Evolutionary conservation across 2,888 invertebrate species (phyloP).

Genomic region (Nasonia oneida): DNA sequence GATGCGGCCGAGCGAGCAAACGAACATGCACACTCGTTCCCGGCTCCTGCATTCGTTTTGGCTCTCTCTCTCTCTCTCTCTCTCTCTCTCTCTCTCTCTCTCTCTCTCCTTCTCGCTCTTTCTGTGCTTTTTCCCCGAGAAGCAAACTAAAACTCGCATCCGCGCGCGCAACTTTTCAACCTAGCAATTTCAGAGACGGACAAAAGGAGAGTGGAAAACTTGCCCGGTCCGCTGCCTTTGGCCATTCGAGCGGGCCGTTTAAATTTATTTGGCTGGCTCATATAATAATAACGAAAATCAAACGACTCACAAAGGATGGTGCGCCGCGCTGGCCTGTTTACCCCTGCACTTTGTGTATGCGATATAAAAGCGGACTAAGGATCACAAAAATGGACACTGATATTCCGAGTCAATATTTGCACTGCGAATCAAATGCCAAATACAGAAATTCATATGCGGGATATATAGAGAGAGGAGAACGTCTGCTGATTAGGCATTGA

Average conservation of each 20-base stretch:
- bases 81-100: no score
- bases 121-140: not conserved
- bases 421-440: not conserved
- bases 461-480: not conserved
- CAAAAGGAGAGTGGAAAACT: not conserved
- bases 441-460: not conserved
- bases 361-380: no score
- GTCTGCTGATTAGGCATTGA: not conserved
- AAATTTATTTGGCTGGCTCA: not conserved
- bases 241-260: not conserved
- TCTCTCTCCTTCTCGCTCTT: not conserved
- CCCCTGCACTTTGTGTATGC: no score
- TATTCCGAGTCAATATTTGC: not conserved
- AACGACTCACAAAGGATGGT: not conserved
- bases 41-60: not conserved
- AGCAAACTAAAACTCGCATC: not conserved
- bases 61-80: not conserved
- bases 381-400: no score
- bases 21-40: not conserved
- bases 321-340: not conserved
- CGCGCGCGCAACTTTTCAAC: not conserved
- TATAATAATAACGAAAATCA: no score
- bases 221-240: not conserved
- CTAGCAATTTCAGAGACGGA: not conserved
- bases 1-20: constrained; percentile 18